A percentile compares a stretch with the other conserved stretches of the same genome.
Evolutionary conservation across 1,140 invertebrate species (phyloP).

Genomic region (Anagrus nilaparvatae): DNA sequence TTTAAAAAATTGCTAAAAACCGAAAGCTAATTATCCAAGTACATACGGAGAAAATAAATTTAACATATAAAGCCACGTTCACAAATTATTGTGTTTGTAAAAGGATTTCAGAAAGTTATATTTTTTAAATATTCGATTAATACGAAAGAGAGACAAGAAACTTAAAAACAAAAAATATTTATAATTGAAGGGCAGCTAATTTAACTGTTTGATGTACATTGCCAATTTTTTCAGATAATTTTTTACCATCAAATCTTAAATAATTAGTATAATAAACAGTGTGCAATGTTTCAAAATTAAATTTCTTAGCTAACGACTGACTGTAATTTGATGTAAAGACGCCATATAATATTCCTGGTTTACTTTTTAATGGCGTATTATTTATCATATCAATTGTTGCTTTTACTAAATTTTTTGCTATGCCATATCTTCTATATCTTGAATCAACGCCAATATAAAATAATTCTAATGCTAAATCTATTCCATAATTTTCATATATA

Average conservation of each 20-base stretch:
- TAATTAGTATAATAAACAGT: conserved; percentile 23
- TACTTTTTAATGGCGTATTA: conserved; percentile 11
- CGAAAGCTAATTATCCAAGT: too few relatives aligned
- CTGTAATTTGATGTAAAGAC: conserved; percentile 29
- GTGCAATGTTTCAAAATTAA: conserved; percentile 22
- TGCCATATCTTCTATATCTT: conserved; percentile 22
- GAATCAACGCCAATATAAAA: conserved; percentile 29
- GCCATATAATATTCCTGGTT: conserved; percentile 22
- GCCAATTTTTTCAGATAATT: conserved; percentile 27
- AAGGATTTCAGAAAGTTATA: too few relatives aligned
- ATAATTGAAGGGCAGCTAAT: conserved; percentile 16
- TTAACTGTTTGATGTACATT: conserved; percentile 18
- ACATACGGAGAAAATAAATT: too few relatives aligned
- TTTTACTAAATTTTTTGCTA: conserved; percentile 20
- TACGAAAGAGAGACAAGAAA: too few relatives aligned
- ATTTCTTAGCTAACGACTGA: conserved; percentile 22
- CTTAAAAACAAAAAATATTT: conserved; percentile 9
- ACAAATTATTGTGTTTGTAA: too few relatives aligned
- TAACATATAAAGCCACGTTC: too few relatives aligned
- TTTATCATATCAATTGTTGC: conserved; percentile 20
- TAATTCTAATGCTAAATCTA: conserved; percentile 20
- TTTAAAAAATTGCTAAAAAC: too few relatives aligned
- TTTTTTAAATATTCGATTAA: too few relatives aligned
- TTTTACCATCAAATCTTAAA: conserved; percentile 18
- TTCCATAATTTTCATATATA: conserved; percentile 25